Percentiles rank a stretch among this genome's conserved stretches.
Evolutionary conservation across 2,113 vertebrate genomes (phyloP).

Genomic region (Patagioenas fasciata): DNA sequence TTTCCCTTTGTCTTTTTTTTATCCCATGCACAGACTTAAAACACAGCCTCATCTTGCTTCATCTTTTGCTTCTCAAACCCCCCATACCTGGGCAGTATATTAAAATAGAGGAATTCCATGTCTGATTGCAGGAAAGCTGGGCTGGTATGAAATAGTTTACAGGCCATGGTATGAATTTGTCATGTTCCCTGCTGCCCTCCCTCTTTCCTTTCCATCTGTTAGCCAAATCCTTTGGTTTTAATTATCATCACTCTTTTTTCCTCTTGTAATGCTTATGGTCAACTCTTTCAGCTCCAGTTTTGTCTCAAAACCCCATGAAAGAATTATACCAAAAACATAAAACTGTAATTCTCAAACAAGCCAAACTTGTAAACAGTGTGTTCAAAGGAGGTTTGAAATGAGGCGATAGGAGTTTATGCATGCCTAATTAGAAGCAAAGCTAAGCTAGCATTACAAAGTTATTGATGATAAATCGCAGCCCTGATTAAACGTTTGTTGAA

Average conservation of each 20-base stretch:
- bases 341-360: not conserved
- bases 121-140: not conserved
- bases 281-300: not conserved
- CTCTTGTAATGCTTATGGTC: not conserved
- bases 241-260: not conserved
- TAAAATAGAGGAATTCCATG: not conserved
- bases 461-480: slow-evolving; percentile 5
- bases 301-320: not conserved
- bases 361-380: not conserved
- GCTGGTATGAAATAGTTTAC: not conserved
- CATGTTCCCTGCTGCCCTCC: not conserved
- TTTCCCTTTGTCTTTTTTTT: not conserved
- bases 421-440: not conserved
- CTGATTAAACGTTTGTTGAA: slow-evolving; percentile 1
- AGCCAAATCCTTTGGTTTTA: not conserved
- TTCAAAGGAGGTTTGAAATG: not conserved
- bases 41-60: not conserved
- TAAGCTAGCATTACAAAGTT: not conserved
- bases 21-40: not conserved
- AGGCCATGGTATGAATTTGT: not conserved
- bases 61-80: not conserved
- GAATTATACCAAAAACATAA: not conserved
- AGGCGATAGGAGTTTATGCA: not conserved
- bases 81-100: not conserved
- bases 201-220: not conserved